A percentile compares a stretch with the other conserved stretches of the same genome.
phyloP scores from a whole-genome alignment of 2,888 invertebrate species.

The Sphaeridia pumilis region DNA sequence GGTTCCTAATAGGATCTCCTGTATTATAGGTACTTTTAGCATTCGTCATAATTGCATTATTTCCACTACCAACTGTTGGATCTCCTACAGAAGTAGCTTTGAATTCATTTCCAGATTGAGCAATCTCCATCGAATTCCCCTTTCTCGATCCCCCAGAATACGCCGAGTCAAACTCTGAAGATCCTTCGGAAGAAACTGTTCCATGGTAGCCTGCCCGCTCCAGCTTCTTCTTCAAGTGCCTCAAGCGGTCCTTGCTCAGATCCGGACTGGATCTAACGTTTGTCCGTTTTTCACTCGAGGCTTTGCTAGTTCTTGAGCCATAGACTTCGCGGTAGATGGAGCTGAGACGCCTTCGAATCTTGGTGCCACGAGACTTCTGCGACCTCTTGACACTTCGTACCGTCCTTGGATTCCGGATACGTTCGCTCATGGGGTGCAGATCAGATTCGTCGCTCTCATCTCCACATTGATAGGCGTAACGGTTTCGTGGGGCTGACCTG shows the following conservation, averaged over 20 bases:
- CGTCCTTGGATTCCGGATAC: slow-evolving; percentile 17
- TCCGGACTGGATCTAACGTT: background rate
- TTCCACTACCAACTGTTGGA: too few relatives aligned
- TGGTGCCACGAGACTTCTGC: slow-evolving; percentile 6
- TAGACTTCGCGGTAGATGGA: slow-evolving; percentile 29
- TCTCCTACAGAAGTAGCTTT: too few relatives aligned
- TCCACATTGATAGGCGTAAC: background rate
- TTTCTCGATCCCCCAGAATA: too few relatives aligned
- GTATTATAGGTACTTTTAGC: too few relatives aligned
- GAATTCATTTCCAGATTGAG: too few relatives aligned
- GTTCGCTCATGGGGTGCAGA: slow-evolving; percentile 3
- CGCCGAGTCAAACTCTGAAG: slow-evolving; percentile 31
- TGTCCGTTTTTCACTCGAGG: too few relatives aligned
- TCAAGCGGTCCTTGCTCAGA: too few relatives aligned
- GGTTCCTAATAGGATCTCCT: too few relatives aligned
- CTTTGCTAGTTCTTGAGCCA: slow-evolving; percentile 3
- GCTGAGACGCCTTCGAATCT: slow-evolving; percentile 24
- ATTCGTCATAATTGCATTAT: too few relatives aligned
- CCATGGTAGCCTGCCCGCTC: slow-evolving; percentile 2
- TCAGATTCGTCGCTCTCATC: slow-evolving; percentile 20
- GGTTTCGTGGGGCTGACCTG: background rate
- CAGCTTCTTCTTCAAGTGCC: background rate
- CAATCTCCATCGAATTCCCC: too few relatives aligned
- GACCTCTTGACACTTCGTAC: slow-evolving; percentile 32
- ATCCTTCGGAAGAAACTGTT: slow-evolving; percentile 15